These are phyloP conservation scores for Blastomussa wellsi DNA, from an alignment of 92 coral and sea anemone species.

Conservation along the genomic window DNA sequence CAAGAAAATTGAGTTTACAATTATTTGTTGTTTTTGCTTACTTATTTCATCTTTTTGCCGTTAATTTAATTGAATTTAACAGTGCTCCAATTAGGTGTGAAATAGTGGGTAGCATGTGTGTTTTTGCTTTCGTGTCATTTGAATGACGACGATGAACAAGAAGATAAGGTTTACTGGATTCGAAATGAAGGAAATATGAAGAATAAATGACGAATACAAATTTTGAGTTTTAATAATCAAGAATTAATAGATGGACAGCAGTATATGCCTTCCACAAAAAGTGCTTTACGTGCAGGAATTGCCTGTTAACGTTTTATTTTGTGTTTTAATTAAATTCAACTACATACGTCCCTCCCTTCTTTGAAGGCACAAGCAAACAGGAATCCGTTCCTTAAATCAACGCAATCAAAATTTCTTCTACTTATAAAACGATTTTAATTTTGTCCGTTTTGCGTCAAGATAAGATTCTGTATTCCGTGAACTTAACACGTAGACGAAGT, in stretches of 20 bases:
- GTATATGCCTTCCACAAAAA: not conserved
- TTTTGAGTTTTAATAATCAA: not conserved
- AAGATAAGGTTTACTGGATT: no score
- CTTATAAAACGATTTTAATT: not conserved
- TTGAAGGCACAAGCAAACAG: no score
- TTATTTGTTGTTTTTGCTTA: no score
- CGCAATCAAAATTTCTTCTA: not conserved
- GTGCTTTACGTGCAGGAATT: not conserved
- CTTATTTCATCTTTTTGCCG: not conserved
- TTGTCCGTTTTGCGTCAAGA: not conserved
- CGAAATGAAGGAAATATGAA: not conserved
- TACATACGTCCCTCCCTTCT: no score
- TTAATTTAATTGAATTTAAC: not conserved
- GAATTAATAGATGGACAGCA: not conserved
- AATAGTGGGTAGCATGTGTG: not conserved
- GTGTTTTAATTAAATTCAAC: no score
- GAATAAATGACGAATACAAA: not conserved
- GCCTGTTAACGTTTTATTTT: not conserved
- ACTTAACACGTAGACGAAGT: not conserved
- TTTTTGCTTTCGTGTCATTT: no score
- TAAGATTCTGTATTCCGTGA: not conserved
- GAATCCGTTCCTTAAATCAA: not conserved
- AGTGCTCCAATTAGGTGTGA: not conserved
- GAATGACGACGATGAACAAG: no score
- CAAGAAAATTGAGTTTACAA: not conserved